Conservation (phyloP, 2,888 invertebrate genomes). For the Caenorhabditis sp. region DNA sequence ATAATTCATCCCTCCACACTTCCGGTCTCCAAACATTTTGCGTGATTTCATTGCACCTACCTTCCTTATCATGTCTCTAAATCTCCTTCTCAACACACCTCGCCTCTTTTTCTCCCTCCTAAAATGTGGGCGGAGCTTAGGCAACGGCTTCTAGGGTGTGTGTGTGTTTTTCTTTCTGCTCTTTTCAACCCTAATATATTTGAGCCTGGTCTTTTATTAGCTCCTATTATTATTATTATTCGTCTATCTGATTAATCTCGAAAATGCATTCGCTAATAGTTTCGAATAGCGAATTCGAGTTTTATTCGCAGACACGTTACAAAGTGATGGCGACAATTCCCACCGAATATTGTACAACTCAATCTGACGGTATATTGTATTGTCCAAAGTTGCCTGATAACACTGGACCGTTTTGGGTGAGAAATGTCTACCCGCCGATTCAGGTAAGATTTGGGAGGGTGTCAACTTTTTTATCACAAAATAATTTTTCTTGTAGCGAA, state of each 20-base stretch:
- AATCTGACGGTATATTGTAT: slow-evolving; percentile 36
- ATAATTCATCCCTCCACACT: background rate
- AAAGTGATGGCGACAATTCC: slow-evolving; percentile 39
- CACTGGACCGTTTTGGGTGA: slow-evolving; percentile 47
- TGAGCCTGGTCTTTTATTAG: background rate
- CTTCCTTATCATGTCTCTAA: background rate
- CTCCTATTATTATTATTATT: too few relatives aligned
- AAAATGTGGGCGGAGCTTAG: background rate
- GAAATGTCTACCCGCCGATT: slow-evolving; percentile 68
- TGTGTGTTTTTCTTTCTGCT: background rate
- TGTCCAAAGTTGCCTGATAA: slow-evolving; percentile 29
- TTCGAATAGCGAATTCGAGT: too few relatives aligned
- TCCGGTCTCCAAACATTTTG: background rate
- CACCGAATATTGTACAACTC: slow-evolving; percentile 20
- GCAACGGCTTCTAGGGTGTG: background rate
- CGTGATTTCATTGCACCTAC: background rate
- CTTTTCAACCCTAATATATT: background rate
- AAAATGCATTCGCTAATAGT: too few relatives aligned
- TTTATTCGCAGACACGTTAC: slow-evolving; percentile 6
- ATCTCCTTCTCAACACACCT: background rate
- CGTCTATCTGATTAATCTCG: too few relatives aligned
- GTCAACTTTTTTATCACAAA: background rate
- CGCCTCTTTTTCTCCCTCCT: background rate
- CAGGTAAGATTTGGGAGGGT: slow-evolving; percentile 49
- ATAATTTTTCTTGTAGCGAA: background rate